These are phyloP conservation scores for Littorina saxatilis DNA, from an alignment of 1,140 invertebrate species.

Conservation along the genomic window DNA sequence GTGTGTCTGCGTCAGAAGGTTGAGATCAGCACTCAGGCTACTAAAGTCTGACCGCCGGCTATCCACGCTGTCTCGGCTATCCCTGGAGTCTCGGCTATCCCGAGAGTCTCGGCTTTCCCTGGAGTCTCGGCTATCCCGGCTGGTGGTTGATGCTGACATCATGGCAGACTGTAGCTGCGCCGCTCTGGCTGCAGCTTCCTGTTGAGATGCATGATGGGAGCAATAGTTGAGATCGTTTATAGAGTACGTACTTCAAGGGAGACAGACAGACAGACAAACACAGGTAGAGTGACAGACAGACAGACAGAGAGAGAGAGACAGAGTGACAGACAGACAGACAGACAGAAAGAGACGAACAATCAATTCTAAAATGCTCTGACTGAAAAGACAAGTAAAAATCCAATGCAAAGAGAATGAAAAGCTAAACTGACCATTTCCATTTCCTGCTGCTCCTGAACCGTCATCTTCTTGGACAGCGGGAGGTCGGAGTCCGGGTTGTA, in stretches of 20 bases:
- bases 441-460: constrained; percentile 1
- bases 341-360: too few species aligned
- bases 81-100: constrained; percentile 5
- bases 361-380: too few species aligned
- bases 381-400: too few species aligned
- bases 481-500: constrained; percentile 63
- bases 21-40: constrained; percentile 34
- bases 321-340: background rate
- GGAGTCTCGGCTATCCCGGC: constrained; percentile 11
- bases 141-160: constrained; percentile 30
- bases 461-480: constrained; percentile 59
- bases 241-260: too few species aligned
- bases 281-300: background rate
- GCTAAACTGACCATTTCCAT: background rate
- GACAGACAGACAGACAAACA: too few species aligned
- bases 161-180: background rate
- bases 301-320: background rate
- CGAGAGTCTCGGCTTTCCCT: constrained; percentile 22
- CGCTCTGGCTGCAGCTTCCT: background rate
- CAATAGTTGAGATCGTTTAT: too few species aligned
- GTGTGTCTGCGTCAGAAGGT: constrained; percentile 34
- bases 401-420: too few species aligned
- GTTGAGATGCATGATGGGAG: background rate
- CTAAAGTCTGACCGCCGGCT: constrained; percentile 34
- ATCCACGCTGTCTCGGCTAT: constrained; percentile 27